Base-by-base conservation (phyloP, 2,797 vertebrate genomes). In the Crenuchus spilurus region DNA sequence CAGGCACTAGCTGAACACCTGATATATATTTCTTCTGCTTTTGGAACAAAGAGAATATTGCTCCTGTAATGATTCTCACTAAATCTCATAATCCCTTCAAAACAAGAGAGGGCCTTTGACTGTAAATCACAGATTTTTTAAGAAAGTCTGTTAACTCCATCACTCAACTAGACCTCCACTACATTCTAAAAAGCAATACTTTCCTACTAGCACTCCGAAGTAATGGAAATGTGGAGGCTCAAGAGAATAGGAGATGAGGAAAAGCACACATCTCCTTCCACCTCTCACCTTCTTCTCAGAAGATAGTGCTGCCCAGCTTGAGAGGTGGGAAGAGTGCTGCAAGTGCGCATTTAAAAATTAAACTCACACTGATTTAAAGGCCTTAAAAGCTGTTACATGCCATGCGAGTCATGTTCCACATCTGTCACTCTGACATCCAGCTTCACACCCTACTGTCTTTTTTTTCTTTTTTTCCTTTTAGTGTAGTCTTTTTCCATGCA, bases 281-380 rank as follows among this genome's bases (percentile, higher is more conserved):
- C 66, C 13, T 37, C 39, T 66, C 75, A 54, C 28, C 51, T 48
- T 26, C 39, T 2, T 30, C 51, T 54, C 14, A 31, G 52, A 31
- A 33, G 30, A 18, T n/a, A 31, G 39, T 26, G 39, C 55, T 33
- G n/a, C 14, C 13, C 52, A 55, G 30, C 14, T 1, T 33, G 30
- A 31, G 30, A 55, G 52, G 52, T 55, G 30, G 28, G 52, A 55
- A 31, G 22, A 66, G 60, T 39, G 3, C 49, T 6, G 11, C 2
- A n/a, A 64, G 55, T 24, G 44, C 8, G 14, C 54, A 31, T 46
- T 75, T 63, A 75, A 70, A 70, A 75, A 63, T 75, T 48, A 63
- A 75, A 62, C 37, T 26, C 28, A 65, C 67, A 57, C 60, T 35
- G 10, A 20, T 65, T 70, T 64, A 46, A 70, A 70, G 39, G 57